Evolutionary conservation across 2,888 invertebrate genomes (phyloP).

Genomic region (Andrena trimmerana): DNA sequence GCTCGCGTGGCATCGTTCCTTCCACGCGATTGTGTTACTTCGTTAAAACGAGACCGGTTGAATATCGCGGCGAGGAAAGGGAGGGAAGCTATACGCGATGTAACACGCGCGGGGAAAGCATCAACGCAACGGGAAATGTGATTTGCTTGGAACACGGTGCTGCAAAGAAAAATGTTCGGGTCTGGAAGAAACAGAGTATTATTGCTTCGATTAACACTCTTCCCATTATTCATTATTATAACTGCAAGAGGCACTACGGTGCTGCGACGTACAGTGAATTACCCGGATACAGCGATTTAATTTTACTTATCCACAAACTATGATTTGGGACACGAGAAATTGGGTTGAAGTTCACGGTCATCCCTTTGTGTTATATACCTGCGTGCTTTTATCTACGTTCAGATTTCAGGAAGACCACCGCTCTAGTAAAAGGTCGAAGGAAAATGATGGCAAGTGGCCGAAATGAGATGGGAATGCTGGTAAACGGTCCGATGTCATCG

Average conservation of each 20-base stretch:
- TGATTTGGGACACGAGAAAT: not conserved
- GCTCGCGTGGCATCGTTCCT: constrained; percentile 40
- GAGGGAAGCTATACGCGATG: not conserved
- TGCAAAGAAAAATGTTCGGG: not conserved
- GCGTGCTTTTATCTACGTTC: not conserved
- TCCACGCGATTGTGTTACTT: constrained; percentile 54
- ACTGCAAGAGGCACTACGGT: too few relatives aligned
- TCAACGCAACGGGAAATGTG: constrained; percentile 30
- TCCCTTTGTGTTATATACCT: not conserved
- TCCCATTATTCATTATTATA: too few relatives aligned
- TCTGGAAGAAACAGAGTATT: not conserved
- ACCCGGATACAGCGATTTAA: too few relatives aligned
- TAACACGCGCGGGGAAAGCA: constrained; percentile 3
- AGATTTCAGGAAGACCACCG: not conserved
- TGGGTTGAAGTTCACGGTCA: not conserved
- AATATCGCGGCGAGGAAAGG: constrained; percentile 2
- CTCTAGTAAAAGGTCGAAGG: not conserved
- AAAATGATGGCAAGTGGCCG: not conserved
- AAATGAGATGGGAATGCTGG: constrained; percentile 4
- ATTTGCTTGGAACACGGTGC: constrained; percentile 9
- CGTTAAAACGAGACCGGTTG: constrained; percentile 38
- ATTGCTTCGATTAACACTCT: too few relatives aligned
- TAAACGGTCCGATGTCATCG: not conserved
- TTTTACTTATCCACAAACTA: too few relatives aligned
- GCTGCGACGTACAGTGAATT: too few relatives aligned